Base-by-base conservation (phyloP, 1,140 invertebrate species). In the Antheraea pernyi region DNA sequence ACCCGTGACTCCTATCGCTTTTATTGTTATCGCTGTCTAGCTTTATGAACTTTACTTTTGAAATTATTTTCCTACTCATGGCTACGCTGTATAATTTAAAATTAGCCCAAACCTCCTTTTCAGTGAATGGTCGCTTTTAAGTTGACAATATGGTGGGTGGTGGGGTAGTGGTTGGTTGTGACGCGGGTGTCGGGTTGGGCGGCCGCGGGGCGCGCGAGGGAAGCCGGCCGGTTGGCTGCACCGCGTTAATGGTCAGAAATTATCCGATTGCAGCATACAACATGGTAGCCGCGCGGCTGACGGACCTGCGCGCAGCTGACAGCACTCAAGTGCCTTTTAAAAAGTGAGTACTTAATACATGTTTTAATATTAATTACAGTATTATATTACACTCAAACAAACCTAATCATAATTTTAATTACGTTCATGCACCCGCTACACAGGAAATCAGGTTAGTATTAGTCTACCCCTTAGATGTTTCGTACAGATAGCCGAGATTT, bases 321-420 rank as follows among this genome's bases (percentile, higher is more conserved):
- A 97, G 97, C 93, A 97, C 97, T 96, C 97, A 98, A 97, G 97
- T 98, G 96, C 97, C 97, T 97, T 97, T 98, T 95, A 98, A 98
- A 96, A 98, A 98, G 97, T 98, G 94, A 97, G 96, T 96, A 80
- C 60, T 16, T 7, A 30, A 42, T 53, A n/a, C n/a, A 42, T 64
- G 19, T 7, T 64, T 18, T 19, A 59, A 16, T n/a, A 16, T 53
- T 13, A 53, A 53, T 53, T 16, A 53, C 9, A 53, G 7, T 10
- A 13, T 13, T 53, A n/a, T 53, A 13, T 16, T 53, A 16, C 0
- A 16, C 13, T 13, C 2, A 16, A 53, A 13, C 13, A 53, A 53
- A 10, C 58, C 67, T 73, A 73, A 69, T 67, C 19, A 18, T 36
- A 46, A 58, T 18, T 22, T 37, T 46, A 22, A 22, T 64, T 60